Base-by-base conservation (phyloP, 2,113 vertebrate genomes). In the Dasypus novemcinctus region DNA sequence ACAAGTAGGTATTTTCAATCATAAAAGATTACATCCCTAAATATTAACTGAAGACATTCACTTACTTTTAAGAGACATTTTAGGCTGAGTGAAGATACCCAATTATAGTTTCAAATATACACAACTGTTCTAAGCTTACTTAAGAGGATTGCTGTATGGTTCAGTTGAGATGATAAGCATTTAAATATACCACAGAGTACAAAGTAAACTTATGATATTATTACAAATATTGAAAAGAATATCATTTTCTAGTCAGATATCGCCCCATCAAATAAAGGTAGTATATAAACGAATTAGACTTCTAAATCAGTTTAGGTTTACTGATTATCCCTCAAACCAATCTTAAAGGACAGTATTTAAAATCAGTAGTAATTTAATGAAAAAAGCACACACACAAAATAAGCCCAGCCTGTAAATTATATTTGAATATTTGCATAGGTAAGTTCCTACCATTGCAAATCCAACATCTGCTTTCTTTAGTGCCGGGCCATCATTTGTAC, bases 381-480 rank as follows among this genome's bases (percentile, higher is more conserved):
- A n/a, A n/a, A n/a, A n/a, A n/a, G n/a, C 13, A 79, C 11, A 14
- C 61, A 49, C 78, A 20, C 23, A 74, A n/a, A n/a, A 64, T 18
- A 66, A 85, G 78, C 49, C 29, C 21, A 81, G 21, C 21, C n/a
- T 89, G 36, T 57, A 83, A 92, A 92, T n/a, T 7, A 90, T 1
- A 87, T 29, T 7, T 90, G 81, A 96, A 95, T 81, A 94, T 27
- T 2, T 82, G 20, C 90, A 46, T 23, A 63, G 69, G 17, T 61
- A 74, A 85, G 41, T 69, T 57, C 96, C 96, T 98, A 99, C 99
- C 99, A 99, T 99, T 46, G 99, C 99, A 98, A 99, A 99, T 87
- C 99, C 99, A 91, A 99, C 99, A 95, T 99, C 99, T 49, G 99
- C 99, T 98, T 99, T 99, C 98, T 99, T 99, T 92, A 99, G 96